Evolutionary conservation across 2,888 invertebrate species (phyloP).

Genomic region (Melolontha melolontha): DNA sequence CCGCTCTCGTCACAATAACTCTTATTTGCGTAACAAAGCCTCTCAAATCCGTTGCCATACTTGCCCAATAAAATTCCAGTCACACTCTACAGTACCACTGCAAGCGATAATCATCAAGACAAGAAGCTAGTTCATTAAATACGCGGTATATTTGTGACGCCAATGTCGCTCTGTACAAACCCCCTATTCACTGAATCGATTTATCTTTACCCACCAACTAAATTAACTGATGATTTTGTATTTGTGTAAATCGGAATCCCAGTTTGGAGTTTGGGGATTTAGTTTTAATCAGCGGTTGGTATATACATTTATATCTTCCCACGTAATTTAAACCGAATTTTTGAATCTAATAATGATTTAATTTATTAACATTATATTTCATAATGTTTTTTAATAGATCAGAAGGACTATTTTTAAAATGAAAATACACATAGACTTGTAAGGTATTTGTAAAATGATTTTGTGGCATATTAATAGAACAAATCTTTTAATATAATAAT

Average conservation of each 20-base stretch:
- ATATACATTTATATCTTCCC: no score
- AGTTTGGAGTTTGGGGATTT: background rate
- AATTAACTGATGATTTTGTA: slow-evolving; percentile 18
- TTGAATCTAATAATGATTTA: no score
- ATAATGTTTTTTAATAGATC: no score
- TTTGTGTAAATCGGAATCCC: background rate
- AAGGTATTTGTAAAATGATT: no score
- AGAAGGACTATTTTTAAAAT: no score
- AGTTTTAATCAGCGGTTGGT: background rate
- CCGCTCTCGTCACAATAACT: slow-evolving; percentile 23
- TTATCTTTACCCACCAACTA: slow-evolving; percentile 1
- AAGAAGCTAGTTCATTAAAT: slow-evolving; percentile 34
- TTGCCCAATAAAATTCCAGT: slow-evolving; percentile 35
- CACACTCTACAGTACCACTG: slow-evolving; percentile 21
- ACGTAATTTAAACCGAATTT: no score
- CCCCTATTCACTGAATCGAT: slow-evolving; percentile 8
- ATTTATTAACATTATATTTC: no score
- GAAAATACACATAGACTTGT: no score
- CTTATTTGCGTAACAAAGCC: slow-evolving; percentile 36
- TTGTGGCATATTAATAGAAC: no score
- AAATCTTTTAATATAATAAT: no score
- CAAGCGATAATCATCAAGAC: slow-evolving; percentile 34
- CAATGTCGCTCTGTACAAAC: slow-evolving; percentile 9
- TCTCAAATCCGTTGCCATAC: slow-evolving; percentile 28
- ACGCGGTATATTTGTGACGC: slow-evolving; percentile 4